Conservation (phyloP, 2,113 vertebrate genomes). For the Amphilophus citrinellus region DNA sequence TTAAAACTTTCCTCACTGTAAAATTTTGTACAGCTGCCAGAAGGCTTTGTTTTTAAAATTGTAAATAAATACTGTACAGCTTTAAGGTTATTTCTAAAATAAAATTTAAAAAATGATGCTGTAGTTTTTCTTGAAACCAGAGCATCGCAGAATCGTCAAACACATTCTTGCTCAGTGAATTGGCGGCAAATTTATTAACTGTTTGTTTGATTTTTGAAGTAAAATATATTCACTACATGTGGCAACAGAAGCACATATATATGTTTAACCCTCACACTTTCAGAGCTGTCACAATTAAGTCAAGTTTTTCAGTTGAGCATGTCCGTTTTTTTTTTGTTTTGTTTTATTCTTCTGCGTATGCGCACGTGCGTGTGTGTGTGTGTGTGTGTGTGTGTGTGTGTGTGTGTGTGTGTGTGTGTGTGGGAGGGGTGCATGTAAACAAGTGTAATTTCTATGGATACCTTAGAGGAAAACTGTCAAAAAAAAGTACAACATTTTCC, state of each 20-base stretch:
- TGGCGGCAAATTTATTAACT: neutral
- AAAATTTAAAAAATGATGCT: no score
- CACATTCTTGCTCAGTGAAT: neutral
- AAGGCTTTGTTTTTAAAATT: no score
- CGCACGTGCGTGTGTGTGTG: no score
- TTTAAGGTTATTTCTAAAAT: no score
- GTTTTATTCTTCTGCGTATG: no score
- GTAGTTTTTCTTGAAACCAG: neutral
- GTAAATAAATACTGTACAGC: no score
- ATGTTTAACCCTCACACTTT: neutral
- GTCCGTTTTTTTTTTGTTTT: neutral
- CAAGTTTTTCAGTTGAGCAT: neutral
- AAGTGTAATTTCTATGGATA: neutral
- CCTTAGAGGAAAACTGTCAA: neutral
- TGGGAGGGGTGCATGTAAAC: neutral
- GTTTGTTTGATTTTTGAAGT: neutral
- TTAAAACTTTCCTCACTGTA: no score
- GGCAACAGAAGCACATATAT: neutral
- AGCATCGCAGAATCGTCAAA: neutral
- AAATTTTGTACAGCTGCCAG: no score
- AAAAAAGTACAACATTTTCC: neutral
- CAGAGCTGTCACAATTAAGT: neutral
- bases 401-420: no score
- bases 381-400: no score
- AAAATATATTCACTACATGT: neutral